Percentiles rank a stretch among this genome's conserved stretches.
phyloP scores from a whole-genome alignment of 2,888 invertebrate species.

The Caenorhabditis virilis region DNA sequence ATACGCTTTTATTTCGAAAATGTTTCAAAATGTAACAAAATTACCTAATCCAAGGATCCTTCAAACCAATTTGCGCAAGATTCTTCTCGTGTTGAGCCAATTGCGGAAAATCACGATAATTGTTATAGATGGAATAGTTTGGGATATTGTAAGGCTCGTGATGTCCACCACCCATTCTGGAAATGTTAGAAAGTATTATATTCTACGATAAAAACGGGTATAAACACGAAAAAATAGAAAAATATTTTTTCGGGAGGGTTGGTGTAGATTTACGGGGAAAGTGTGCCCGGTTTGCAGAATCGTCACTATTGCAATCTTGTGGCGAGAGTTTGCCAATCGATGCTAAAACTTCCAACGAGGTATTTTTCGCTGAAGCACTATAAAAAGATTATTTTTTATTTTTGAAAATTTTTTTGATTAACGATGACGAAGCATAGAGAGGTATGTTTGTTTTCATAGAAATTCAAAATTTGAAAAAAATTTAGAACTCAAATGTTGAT shows the following conservation, averaged over 20 bases:
- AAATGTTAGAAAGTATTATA: too few relatives aligned
- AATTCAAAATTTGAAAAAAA: not conserved
- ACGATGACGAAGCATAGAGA: constrained; percentile 26
- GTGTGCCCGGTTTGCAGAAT: constrained; percentile 13
- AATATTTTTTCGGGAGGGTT: constrained; percentile 10
- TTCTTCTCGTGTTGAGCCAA: constrained; percentile 60
- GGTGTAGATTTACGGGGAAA: constrained; percentile 27
- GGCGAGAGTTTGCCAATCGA: constrained; percentile 9
- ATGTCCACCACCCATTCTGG: constrained; percentile 56
- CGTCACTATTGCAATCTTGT: constrained; percentile 13
- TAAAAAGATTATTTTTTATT: too few relatives aligned
- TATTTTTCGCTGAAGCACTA: too few relatives aligned
- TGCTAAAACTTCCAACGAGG: too few relatives aligned
- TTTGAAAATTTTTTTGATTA: not conserved
- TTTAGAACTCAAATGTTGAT: constrained; percentile 5
- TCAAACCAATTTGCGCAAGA: constrained; percentile 62
- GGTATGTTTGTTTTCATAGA: constrained; percentile 14
- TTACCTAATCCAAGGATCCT: constrained; percentile 68
- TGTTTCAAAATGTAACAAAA: too few relatives aligned
- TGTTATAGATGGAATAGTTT: constrained; percentile 62
- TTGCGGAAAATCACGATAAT: constrained; percentile 61
- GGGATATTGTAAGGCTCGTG: constrained; percentile 64
- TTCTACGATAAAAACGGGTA: not conserved
- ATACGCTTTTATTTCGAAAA: constrained; percentile 11
- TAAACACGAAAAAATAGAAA: constrained; percentile 1